Conservation (phyloP, 2,113 vertebrate species). For the Hucho hucho region DNA sequence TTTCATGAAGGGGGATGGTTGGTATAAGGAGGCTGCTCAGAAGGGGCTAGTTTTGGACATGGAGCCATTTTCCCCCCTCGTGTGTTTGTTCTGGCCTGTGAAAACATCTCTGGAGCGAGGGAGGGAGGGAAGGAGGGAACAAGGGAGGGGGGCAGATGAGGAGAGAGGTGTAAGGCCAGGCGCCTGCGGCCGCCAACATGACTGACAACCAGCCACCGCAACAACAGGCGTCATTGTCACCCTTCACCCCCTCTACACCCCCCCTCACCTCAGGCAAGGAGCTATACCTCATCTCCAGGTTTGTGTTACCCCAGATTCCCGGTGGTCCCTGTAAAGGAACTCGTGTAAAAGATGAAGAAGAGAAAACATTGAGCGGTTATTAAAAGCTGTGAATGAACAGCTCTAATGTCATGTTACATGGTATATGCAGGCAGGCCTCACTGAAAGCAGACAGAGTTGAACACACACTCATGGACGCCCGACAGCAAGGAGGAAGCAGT, state of each 20-base stretch:
- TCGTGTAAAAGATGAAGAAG: conserved; percentile 20
- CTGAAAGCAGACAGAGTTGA: conserved; percentile 10
- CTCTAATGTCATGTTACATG: conserved; percentile 17
- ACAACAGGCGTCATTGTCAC: conserved; percentile 63
- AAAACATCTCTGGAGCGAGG: conserved; percentile 71
- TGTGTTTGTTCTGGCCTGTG: conserved; percentile 77
- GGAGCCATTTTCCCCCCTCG: conserved; percentile 54
- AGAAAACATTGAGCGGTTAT: conserved; percentile 51
- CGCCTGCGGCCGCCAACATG: conserved; percentile 21
- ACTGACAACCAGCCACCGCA: conserved; percentile 55
- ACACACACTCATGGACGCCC: neutral
- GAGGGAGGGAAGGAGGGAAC: conserved; percentile 43
- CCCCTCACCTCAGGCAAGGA: too few relatives aligned
- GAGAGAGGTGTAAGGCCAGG: conserved; percentile 43
- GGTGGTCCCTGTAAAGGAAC: conserved; percentile 40
- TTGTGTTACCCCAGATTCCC: conserved; percentile 45
- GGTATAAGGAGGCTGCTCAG: neutral
- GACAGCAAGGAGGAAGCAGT: neutral
- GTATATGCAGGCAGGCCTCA: neutral
- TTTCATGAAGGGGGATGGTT: conserved; percentile 28
- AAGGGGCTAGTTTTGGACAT: conserved; percentile 54
- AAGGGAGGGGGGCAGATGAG: conserved; percentile 17
- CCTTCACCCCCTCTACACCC: neutral
- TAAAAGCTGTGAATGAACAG: conserved; percentile 48
- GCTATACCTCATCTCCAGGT: conserved; percentile 39